Base-by-base conservation (phyloP, 2,113 vertebrate genomes). In the Oenanthe oenanthe region DNA sequence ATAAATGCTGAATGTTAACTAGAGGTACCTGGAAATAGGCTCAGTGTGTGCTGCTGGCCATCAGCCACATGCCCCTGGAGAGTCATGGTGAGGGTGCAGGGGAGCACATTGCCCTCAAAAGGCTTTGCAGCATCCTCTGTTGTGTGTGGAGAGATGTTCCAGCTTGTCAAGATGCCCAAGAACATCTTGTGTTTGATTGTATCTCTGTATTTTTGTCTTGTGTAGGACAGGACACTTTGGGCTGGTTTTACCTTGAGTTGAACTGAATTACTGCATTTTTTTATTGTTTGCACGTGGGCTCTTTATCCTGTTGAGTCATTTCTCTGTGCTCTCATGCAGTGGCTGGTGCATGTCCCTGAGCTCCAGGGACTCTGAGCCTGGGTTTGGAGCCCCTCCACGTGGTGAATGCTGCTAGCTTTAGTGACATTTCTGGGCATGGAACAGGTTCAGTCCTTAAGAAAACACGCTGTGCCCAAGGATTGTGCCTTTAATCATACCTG, bases 41-140 rank as follows among this genome's bases (percentile, higher is more conserved):
- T 17, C 0, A 0, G 5, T 56, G 34, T 29, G 6, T 66, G 58
- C 47, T 57, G 5, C 8, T 12, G 9, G 48, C 74, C 70, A 18
- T 40, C 40, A 29, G 62, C 40, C 66, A 25, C 43, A 5, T 9
- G 20, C 45, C 19, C 4, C 3, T 13, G 54, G 29, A 6, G 10
- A 28, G 66, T 6, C 31, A 0, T 2, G 24, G 24, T 0, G 4
- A 24, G 54, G 56, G 10, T 62, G 56, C 54, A 20, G 2, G 6
- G 34, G 31, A 56, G 62, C 50, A 13, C 0, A 3, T 7, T 43
- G 83, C 20, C 0, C 56, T 62, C 48, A 7, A 7, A 47, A 29
- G 17, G 15, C 40, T 25, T 50, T 57, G 42, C 29, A 72, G 62
- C 61, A 50, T 21, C 53, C 65, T 73, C 72, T n/a, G 31, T 2